Base-by-base conservation (phyloP, 2,888 invertebrate genomes). In the Seira ritae region DNA sequence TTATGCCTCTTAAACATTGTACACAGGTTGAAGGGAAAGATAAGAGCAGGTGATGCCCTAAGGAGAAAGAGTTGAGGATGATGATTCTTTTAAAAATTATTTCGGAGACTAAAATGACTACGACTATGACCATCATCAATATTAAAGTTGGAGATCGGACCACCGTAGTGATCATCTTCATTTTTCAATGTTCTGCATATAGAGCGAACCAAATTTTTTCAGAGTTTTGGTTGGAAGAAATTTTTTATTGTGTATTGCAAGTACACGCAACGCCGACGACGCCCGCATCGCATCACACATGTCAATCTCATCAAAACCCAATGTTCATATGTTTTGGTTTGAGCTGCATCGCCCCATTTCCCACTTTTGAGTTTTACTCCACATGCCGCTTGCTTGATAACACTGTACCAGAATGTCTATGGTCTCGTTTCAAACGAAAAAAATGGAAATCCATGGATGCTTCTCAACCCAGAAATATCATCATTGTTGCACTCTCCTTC, bases 401-500 rank as follows among this genome's bases (percentile, higher is more conserved):
- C 55, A 72, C 66, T 72, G 71, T 72, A 67, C 31, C 69, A 75
- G 71, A 24, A 42, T 8, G 12, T 42, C 4, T 4, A 42, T 60
- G 60, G 60, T 15, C 4, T 60, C 6, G 12, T 42, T 42, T 42
- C 42, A 42, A 8, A 42, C 6, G 42, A 42, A 42, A 42, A 42
- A 42, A 12, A 42, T 42, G 42, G 67, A 72, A 42, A 79, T 60
- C n/a, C 65, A 46, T 19, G 17, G 8, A 60, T 19, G 0, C 12
- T 19, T 4, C 23, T 72, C n/a, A n/a, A 37, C 23, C n/a, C n/a
- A 24, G 68, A 70, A 68, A 31, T 55, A 60, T 62, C 70, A 22
- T 69, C 17, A 68, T 42, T 42, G 42, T 60, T 60, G 60, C 60
- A 60, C 60, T 60, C 60, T 60, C 60, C 60, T 6, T 60, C 68